phyloP scores from a whole-genome alignment of 1,140 invertebrate species.

The Leucophenga varia region DNA sequence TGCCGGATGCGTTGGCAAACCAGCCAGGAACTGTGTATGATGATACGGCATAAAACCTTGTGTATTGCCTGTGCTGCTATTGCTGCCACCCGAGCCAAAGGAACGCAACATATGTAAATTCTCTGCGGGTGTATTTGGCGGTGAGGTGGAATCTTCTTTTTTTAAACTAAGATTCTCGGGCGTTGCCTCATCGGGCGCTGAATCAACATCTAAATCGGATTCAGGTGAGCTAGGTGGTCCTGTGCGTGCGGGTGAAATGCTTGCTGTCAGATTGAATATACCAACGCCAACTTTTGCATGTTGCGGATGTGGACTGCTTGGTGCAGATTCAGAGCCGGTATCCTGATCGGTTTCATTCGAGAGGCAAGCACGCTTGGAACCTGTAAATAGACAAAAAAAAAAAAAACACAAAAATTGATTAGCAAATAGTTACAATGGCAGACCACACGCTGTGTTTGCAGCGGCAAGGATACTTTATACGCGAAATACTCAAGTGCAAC shows the following conservation, averaged over 20 bases:
- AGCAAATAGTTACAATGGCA: too few relatives aligned
- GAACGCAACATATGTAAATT: conserved; percentile 45
- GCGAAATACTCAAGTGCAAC: too few relatives aligned
- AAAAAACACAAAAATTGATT: neutral
- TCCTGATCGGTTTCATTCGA: conserved; percentile 56
- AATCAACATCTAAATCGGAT: conserved; percentile 59
- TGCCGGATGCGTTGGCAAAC: conserved; percentile 33
- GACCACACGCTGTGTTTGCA: too few relatives aligned
- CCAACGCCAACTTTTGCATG: conserved; percentile 54
- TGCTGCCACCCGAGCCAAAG: too few relatives aligned
- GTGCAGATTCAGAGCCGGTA: conserved; percentile 58
- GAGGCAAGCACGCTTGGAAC: conserved; percentile 60
- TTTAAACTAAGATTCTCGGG: conserved; percentile 66
- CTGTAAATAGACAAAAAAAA: conserved; percentile 42
- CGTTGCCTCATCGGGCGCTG: conserved; percentile 60
- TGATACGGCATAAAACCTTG: conserved; percentile 58
- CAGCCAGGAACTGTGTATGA: conserved; percentile 57
- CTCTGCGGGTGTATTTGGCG: conserved; percentile 48
- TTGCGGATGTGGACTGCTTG: conserved; percentile 58
- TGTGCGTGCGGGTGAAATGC: conserved; percentile 57
- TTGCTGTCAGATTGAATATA: conserved; percentile 46
- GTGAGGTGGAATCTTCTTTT: conserved; percentile 55
- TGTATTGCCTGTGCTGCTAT: conserved; percentile 36
- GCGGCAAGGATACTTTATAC: too few relatives aligned
- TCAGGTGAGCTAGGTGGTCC: conserved; percentile 57